Evolutionary conservation across 2,113 vertebrate species (phyloP), one percentile per base, ranked within the genome.

Genomic region (Nibea albiflora): DNA sequence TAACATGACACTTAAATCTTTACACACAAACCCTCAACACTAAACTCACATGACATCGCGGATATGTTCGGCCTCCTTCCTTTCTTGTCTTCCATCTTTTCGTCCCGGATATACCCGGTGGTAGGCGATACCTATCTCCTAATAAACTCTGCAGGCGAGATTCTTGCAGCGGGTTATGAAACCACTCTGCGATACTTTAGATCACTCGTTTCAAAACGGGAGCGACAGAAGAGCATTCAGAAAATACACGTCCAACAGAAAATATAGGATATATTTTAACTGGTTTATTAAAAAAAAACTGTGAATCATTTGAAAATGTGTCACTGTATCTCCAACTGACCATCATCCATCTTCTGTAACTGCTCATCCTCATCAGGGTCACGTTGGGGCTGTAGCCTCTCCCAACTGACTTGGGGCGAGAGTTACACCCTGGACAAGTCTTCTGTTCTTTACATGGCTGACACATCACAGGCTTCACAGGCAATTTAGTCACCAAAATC

Each of bases 131-230:
- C 10, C 3, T 8, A 10, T 61, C 19, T 75, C 67, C 62, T 47
- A 11, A 47, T 31, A 61, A 68, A 79, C 65, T 11, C 75, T 65
- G 64, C 79, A 35, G 70, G 66, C 22, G 52, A 62, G 52, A 66
- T 67, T 53, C 20, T 54, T 69, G 47, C 69, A 66, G n/a, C 9
- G 1, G 11, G 26, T 83, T 86, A 72, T 50, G 39, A 53, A 81
- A 53, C 73, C 28, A 5, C 63, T 24, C 22, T n/a, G 4, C 39
- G 44, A 35, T 74, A 73, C 19, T 0, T 78, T 28, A 22, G 24
- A 73, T 73, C 49, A 35, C 3, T 68, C 47, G 22, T 26, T 47
- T 63, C 0, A 42, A 54, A 61, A 75, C 56, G 49, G 47, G 22
- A 31, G 24, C 35, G 54, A 54, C 17, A 4, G 22, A 64, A 35